Conservation (phyloP, 2,113 vertebrate genomes). For the Oncorhynchus clarkii region DNA sequence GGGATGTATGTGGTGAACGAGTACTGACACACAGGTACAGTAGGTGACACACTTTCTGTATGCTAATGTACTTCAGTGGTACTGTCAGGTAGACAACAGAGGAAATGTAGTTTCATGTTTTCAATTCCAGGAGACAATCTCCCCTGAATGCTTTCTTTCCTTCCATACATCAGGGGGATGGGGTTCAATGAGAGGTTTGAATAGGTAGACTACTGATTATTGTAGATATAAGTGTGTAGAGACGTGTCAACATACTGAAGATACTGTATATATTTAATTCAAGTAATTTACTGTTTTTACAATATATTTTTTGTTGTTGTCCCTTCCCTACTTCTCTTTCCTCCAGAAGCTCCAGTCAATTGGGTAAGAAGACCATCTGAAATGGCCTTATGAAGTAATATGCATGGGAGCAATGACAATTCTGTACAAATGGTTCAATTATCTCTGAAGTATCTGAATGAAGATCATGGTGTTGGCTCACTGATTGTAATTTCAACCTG, state of each 20-base stretch:
- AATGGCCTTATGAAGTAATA: background rate
- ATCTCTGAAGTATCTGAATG: background rate
- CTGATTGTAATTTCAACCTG: background rate
- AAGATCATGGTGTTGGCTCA: background rate
- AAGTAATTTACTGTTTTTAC: background rate
- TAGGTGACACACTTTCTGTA: background rate
- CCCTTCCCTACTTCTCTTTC: background rate
- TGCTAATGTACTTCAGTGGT: background rate
- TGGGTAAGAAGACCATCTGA: background rate
- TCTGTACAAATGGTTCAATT: background rate
- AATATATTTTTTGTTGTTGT: background rate
- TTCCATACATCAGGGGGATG: background rate
- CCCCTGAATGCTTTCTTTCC: too few species aligned
- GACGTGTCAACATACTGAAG: too few species aligned
- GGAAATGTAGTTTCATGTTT: background rate
- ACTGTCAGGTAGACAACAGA: too few species aligned
- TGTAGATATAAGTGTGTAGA: too few species aligned
- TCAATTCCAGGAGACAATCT: background rate
- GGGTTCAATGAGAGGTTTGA: background rate
- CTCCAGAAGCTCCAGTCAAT: background rate
- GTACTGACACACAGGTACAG: constrained; percentile 1
- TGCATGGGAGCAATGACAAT: background rate
- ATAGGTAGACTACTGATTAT: background rate
- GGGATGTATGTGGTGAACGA: constrained; percentile 42
- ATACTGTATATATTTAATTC: background rate